Evolutionary conservation across 2,113 vertebrate genomes (phyloP), one percentile per base, ranked within the genome.

Genomic region (Morone saxatilis): DNA sequence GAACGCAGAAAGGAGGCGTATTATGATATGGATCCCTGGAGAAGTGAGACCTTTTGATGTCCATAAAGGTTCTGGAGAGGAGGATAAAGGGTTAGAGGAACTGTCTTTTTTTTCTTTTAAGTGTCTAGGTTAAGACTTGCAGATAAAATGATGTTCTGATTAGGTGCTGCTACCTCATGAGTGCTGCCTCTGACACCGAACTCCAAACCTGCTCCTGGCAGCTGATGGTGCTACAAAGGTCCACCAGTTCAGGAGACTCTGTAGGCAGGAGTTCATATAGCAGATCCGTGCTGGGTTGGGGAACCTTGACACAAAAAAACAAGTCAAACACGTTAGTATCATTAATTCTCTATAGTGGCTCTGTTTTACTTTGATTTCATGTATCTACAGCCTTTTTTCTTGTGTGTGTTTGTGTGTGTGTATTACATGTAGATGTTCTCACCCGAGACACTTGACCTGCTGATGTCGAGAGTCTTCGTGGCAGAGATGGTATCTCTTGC

Each of bases 241-340:
- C 66, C 38, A 17, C 6, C 25, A 80, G 43, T 11, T 71, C 53
- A 83, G 67, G 13, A 84, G 81, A n/a, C 81, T 87, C 41, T 84
- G 71, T 59, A 87, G 61, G 54, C 71, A 67, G 71, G 85, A 75
- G 40, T 76, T 83, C 43, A 83, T 56, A 4, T 80, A 83, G 14
- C 80, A 87, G 40, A 59, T 67, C 40, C 73, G 62, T 13, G 54
- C 70, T 41, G 59, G n/a, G 59, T 63, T 76, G 12, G 31, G 72
- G 20, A 76, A 43, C 14, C 31, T 62, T 62, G 72, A 22, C 11
- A 51, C 19, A 62, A 4, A 74, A 73, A 5, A n/a, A 38, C 19
- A 51, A 38, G 41, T 47, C 22, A 31, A 31, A 31, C 31, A 31
- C 31, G 31, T 41, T 16, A 72, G 3, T 17, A 8, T 57, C 54